Percentiles rank a stretch among this genome's conserved stretches.
Conservation (phyloP, 2,888 invertebrate genomes). For the Pandemis heparana region DNA sequence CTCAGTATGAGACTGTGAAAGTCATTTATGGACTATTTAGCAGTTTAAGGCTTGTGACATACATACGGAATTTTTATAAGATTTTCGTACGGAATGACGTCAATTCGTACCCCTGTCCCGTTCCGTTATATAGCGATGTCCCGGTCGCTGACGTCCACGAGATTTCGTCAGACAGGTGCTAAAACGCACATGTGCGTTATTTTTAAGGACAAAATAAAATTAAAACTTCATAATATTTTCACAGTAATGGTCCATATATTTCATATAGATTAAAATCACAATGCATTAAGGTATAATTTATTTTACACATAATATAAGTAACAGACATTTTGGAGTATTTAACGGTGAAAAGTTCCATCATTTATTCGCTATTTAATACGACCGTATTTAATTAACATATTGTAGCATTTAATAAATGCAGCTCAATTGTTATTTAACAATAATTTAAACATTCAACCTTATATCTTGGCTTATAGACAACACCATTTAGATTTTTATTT, state of each 20-base stretch:
- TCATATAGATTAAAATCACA: conserved; percentile 82
- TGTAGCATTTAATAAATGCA: conserved; percentile 8
- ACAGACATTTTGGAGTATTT: conserved; percentile 70
- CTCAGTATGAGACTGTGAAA: no score
- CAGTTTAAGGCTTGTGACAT: no score
- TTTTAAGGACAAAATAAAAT: conserved; percentile 39
- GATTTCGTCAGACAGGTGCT: no score
- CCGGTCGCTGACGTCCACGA: no score
- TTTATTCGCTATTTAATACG: conserved; percentile 50
- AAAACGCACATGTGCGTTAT: no score
- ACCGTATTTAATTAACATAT: conserved; percentile 40
- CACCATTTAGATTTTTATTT: no score
- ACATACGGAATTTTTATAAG: no score
- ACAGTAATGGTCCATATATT: conserved; percentile 83
- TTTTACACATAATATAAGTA: conserved; percentile 60
- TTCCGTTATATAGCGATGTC: no score
- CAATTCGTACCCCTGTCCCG: no score
- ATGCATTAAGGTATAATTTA: conserved; percentile 71
- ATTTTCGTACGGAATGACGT: no score
- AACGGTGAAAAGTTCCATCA: conserved; percentile 55
- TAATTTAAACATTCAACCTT: conserved; percentile 11
- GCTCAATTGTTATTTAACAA: background rate
- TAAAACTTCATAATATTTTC: conserved; percentile 57
- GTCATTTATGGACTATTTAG: no score
- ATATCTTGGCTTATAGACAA: no score